Conservation (phyloP, 1,140 invertebrate species). For the Hyposmocoma kahamanoa region DNA sequence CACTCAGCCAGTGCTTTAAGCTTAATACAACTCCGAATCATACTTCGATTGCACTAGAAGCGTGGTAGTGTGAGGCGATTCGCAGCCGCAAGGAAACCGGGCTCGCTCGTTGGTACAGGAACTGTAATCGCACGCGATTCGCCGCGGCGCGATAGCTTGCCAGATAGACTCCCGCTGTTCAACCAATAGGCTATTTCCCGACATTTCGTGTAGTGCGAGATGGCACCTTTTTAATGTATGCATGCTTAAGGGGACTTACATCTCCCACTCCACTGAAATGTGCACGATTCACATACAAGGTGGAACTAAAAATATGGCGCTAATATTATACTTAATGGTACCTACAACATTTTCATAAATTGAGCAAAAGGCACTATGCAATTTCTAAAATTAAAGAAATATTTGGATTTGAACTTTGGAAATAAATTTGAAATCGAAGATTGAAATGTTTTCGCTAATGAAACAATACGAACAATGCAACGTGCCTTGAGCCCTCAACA, state of each 20-base stretch:
- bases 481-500: slow-evolving; percentile 49
- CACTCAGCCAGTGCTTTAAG: too few species aligned
- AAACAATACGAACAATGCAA: slow-evolving; percentile 26
- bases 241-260: neutral
- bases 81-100: neutral
- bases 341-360: slow-evolving; percentile 29
- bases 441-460: slow-evolving; percentile 8
- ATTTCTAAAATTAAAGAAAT: slow-evolving; percentile 37
- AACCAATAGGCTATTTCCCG: too few species aligned
- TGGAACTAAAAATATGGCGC: slow-evolving; percentile 21
- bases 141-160: too few species aligned
- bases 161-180: too few species aligned
- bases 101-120: slow-evolving; percentile 21
- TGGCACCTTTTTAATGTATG: too few species aligned
- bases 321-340: slow-evolving; percentile 28
- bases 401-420: slow-evolving; percentile 37
- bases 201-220: too few species aligned
- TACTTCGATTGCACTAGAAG: too few species aligned
- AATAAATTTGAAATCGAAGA: slow-evolving; percentile 23
- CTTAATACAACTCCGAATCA: too few species aligned
- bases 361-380: slow-evolving; percentile 65
- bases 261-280: neutral
- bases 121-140: neutral
- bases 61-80: too few species aligned
- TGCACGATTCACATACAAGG: slow-evolving; percentile 12